Conservation (phyloP, 2,113 vertebrate species). For the Urocitellus parryii region DNA sequence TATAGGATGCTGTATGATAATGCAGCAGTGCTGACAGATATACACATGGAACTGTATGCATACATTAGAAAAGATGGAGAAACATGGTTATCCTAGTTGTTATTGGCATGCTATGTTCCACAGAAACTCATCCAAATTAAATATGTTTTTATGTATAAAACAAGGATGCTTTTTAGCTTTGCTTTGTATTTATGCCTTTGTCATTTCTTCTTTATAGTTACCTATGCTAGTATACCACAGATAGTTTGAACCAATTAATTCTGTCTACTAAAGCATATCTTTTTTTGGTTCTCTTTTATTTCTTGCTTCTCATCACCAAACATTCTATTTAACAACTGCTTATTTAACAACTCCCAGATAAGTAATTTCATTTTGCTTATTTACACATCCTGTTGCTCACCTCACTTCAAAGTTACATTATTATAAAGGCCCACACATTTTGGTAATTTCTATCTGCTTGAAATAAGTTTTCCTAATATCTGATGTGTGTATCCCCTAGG, state of each 20-base stretch:
- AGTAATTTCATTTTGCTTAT: not conserved
- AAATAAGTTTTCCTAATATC: conserved; percentile 8
- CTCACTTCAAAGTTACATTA: not conserved
- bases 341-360: not conserved
- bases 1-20: not conserved
- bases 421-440: not conserved
- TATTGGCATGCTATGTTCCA: not conserved
- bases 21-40: not conserved
- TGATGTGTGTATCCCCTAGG: not conserved
- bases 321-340: not conserved
- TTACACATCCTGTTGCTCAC: not conserved
- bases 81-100: not conserved
- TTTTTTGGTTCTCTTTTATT: conserved; percentile 6
- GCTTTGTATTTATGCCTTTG: not conserved
- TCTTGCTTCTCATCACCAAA: not conserved
- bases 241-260: conserved; percentile 2
- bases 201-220: not conserved
- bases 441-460: not conserved
- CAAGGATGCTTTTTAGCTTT: not conserved
- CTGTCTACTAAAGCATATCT: not conserved
- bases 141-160: not conserved
- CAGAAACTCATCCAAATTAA: not conserved
- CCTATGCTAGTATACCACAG: not conserved
- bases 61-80: not conserved
- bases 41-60: not conserved